Conservation (phyloP, 1,140 invertebrate genomes). For the Plectus sambesii region DNA sequence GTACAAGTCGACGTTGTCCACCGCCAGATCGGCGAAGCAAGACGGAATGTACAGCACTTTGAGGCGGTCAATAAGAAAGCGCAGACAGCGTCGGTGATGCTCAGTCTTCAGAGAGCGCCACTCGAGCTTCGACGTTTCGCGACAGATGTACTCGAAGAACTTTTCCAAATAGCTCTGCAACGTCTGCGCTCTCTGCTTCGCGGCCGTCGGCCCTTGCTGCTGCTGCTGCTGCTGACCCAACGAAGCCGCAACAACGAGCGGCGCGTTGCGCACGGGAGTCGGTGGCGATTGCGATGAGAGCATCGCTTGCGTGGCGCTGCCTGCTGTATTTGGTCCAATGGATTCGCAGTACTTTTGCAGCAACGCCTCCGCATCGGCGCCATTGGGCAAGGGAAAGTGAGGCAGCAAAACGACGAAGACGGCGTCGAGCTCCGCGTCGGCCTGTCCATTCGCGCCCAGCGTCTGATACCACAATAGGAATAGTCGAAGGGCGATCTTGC, state of each 20-base stretch:
- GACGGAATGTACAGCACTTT: slow-evolving; percentile 36
- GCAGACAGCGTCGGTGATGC: slow-evolving; percentile 24
- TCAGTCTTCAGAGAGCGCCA: slow-evolving; percentile 40
- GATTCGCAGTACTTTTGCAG: slow-evolving; percentile 34
- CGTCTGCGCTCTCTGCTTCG: slow-evolving; percentile 34
- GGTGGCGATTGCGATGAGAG: slow-evolving; percentile 7
- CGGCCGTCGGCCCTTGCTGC: slow-evolving; percentile 22
- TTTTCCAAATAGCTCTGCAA: slow-evolving; percentile 43
- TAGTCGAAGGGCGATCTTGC: slow-evolving; percentile 41
- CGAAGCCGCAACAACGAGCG: not conserved
- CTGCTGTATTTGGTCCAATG: too few relatives aligned
- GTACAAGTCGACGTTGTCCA: slow-evolving; percentile 39
- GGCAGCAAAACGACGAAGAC: slow-evolving; percentile 41
- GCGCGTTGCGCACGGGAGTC: not conserved
- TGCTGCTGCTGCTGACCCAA: slow-evolving; percentile 9
- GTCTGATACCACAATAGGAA: slow-evolving; percentile 44
- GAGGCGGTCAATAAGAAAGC: slow-evolving; percentile 36
- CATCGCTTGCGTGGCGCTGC: slow-evolving; percentile 5
- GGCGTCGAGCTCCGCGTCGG: slow-evolving; percentile 26
- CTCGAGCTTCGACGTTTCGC: slow-evolving; percentile 38
- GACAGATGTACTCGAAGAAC: slow-evolving; percentile 38
- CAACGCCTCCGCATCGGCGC: slow-evolving; percentile 22
- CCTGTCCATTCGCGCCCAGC: slow-evolving; percentile 27
- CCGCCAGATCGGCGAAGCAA: slow-evolving; percentile 36
- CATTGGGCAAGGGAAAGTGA: slow-evolving; percentile 32